These are phyloP conservation scores for Leptodactylus fallax DNA, from an alignment of 2,797 vertebrate genomes.

Conservation along the genomic window DNA sequence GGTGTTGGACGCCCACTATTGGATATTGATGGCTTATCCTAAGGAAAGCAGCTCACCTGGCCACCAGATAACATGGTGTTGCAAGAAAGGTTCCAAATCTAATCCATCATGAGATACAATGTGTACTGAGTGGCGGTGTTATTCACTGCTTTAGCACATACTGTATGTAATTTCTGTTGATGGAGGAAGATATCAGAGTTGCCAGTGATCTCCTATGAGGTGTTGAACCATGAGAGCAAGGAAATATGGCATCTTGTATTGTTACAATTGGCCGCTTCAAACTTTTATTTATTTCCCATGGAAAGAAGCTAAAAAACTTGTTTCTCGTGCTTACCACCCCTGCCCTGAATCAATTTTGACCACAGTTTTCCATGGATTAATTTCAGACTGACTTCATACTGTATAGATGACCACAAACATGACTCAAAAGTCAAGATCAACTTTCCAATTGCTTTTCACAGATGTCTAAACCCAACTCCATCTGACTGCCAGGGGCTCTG, in stretches of 20 bases:
- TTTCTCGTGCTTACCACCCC: neutral
- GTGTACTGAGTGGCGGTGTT: neutral
- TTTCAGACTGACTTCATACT: constrained; percentile 77
- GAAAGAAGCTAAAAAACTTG: neutral
- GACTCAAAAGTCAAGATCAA: constrained; percentile 92
- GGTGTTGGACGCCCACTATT: too few species aligned
- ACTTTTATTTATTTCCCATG: constrained; percentile 4
- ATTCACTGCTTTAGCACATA: neutral
- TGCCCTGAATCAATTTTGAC: constrained; percentile 12
- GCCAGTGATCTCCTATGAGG: neutral
- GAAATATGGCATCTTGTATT: neutral
- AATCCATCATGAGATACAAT: neutral
- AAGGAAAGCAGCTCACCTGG: neutral
- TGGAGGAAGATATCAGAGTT: neutral
- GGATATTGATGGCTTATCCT: too few species aligned
- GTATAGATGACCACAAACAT: constrained; percentile 81
- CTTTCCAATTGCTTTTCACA: constrained; percentile 97
- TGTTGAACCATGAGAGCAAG: neutral
- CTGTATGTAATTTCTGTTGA: neutral
- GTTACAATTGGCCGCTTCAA: neutral
- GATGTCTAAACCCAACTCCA: constrained; percentile 97
- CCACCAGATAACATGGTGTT: neutral
- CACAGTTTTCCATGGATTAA: constrained; percentile 33
- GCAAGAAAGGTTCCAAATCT: neutral
- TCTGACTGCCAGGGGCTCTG: constrained; percentile 88